phyloP scores from a whole-genome alignment of 2,113 vertebrate genomes.

The Sinocyclocheilus rhinocerous region DNA sequence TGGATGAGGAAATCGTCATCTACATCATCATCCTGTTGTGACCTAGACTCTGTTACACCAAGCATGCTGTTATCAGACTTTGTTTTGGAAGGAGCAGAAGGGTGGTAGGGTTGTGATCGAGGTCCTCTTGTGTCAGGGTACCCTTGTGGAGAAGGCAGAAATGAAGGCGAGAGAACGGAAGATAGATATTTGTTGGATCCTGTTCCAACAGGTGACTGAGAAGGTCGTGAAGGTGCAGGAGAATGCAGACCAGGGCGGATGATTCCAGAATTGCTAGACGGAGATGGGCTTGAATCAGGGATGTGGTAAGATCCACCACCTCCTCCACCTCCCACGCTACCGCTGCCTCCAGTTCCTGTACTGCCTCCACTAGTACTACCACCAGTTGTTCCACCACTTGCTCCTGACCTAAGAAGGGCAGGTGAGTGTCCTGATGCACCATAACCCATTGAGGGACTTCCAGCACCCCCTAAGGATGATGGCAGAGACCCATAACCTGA shows the following conservation, averaged over 20 bases:
- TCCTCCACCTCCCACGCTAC: constrained; percentile 69
- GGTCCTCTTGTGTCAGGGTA: constrained; percentile 76
- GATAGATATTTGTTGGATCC: constrained; percentile 86
- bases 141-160: constrained; percentile 81
- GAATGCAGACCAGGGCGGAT: constrained; percentile 88
- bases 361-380: constrained; percentile 70
- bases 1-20: constrained; percentile 95
- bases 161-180: constrained; percentile 86
- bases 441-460: constrained; percentile 88
- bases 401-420: constrained; percentile 84
- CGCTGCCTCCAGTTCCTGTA: constrained; percentile 70
- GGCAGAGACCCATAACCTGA: constrained; percentile 78
- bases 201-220: constrained; percentile 84
- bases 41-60: constrained; percentile 74
- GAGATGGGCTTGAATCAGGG: constrained; percentile 88
- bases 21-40: constrained; percentile 87
- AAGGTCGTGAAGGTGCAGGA: constrained; percentile 80
- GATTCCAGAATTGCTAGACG: constrained; percentile 81
- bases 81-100: constrained; percentile 73
- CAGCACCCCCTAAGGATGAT: constrained; percentile 78
- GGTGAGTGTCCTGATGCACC: constrained; percentile 90
- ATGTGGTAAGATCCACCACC: constrained; percentile 77
- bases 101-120: constrained; percentile 74
- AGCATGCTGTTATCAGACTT: constrained; percentile 74
- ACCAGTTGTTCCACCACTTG: constrained; percentile 72